phyloP scores from a whole-genome alignment of 2,888 invertebrate species.

The Tortrix viridana region DNA sequence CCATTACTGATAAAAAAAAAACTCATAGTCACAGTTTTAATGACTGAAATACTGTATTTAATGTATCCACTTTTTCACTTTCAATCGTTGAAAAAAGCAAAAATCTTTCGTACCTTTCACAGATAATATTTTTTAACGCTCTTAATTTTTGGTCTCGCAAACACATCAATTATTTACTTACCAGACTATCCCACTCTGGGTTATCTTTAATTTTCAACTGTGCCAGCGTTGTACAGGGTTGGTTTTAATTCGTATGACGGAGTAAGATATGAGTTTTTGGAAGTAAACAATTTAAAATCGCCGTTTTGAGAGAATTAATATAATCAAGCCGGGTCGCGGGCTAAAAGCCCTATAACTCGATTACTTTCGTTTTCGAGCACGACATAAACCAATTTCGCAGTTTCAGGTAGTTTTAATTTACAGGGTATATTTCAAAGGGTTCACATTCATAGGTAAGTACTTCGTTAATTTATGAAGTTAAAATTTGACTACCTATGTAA shows the following conservation, averaged over 20 bases:
- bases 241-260: too few species aligned
- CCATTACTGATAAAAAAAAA: too few species aligned
- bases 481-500: slow-evolving; percentile 15
- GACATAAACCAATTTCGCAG: slow-evolving; percentile 34
- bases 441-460: slow-evolving; percentile 8
- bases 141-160: slow-evolving; percentile 12
- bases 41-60: too few species aligned
- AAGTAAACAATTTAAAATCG: neutral
- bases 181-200: too few species aligned
- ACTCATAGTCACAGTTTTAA: too few species aligned
- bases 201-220: too few species aligned
- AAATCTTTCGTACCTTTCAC: neutral
- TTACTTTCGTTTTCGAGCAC: slow-evolving; percentile 36
- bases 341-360: slow-evolving; percentile 33
- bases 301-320: slow-evolving; percentile 20
- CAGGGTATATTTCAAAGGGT: slow-evolving; percentile 30
- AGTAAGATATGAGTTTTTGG: too few species aligned
- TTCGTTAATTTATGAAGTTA: slow-evolving; percentile 17
- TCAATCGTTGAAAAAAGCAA: neutral
- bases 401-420: slow-evolving; percentile 33
- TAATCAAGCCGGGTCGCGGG: slow-evolving; percentile 24
- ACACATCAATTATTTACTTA: slow-evolving; percentile 5
- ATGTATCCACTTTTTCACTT: neutral
- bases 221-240: too few species aligned
- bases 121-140: slow-evolving; percentile 12